Conservation (phyloP, 1,140 invertebrate species). For the Scaptomyza graminum region DNA sequence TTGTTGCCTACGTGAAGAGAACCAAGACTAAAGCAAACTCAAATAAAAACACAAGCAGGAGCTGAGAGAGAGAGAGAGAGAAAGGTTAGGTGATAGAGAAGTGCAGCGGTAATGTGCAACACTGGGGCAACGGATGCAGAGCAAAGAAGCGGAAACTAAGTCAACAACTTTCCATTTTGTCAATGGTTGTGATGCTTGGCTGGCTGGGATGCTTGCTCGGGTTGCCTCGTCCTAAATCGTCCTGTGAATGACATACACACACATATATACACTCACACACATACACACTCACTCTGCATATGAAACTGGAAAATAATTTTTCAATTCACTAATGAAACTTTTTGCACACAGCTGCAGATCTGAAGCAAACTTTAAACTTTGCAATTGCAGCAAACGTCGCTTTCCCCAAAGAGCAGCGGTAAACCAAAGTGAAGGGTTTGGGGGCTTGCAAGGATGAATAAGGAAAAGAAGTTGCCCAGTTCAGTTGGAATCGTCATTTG, state of each 20-base stretch:
- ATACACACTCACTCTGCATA: slow-evolving; percentile 55
- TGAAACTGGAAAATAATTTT: slow-evolving; percentile 78
- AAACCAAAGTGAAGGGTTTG: slow-evolving; percentile 38
- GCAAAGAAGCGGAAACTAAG: slow-evolving; percentile 63
- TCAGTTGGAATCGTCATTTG: slow-evolving; percentile 73
- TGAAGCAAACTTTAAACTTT: slow-evolving; percentile 73
- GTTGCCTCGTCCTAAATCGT: slow-evolving; percentile 12
- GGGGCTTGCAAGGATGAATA: too few relatives aligned
- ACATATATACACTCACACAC: slow-evolving; percentile 23
- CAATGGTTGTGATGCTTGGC: slow-evolving; percentile 58
- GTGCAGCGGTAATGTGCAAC: slow-evolving; percentile 4
- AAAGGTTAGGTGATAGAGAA: not conserved
- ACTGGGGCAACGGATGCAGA: slow-evolving; percentile 26
- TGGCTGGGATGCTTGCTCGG: slow-evolving; percentile 17
- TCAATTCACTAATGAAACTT: slow-evolving; percentile 81
- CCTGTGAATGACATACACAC: slow-evolving; percentile 64
- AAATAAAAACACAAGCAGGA: not conserved
- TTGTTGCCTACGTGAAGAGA: slow-evolving; percentile 38
- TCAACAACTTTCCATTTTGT: slow-evolving; percentile 81
- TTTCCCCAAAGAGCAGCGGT: slow-evolving; percentile 64
- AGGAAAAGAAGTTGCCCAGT: slow-evolving; percentile 19
- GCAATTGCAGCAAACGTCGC: slow-evolving; percentile 53
- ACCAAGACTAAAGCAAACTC: not conserved
- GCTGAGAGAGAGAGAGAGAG: not conserved
- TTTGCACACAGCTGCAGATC: slow-evolving; percentile 59